Percentiles rank a stretch among this genome's conserved stretches.
Evolutionary conservation across 2,797 vertebrate species (phyloP).

Genomic region (Danio aesculapii): DNA sequence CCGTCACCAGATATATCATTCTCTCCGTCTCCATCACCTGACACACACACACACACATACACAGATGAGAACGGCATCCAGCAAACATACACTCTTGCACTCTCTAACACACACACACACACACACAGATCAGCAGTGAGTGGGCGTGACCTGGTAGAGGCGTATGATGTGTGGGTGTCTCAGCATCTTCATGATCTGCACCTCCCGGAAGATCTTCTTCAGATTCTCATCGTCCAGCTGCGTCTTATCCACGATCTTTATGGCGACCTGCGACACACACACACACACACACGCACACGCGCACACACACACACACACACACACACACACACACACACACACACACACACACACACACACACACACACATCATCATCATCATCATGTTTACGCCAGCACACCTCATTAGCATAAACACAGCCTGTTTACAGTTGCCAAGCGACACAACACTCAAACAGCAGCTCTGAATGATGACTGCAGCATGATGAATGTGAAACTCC

Average conservation of each 20-base stretch:
- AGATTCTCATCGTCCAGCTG: conserved; percentile 98
- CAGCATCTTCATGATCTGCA: conserved; percentile 99
- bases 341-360: too few relatives aligned
- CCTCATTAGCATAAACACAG: background rate
- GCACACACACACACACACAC: too few relatives aligned
- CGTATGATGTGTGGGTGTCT: conserved; percentile 98
- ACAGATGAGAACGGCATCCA: too few relatives aligned
- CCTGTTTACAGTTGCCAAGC: background rate
- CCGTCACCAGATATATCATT: conserved; percentile 98
- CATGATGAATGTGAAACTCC: background rate
- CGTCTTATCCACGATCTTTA: conserved; percentile 98
- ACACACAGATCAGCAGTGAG: conserved; percentile 2
- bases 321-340: too few relatives aligned
- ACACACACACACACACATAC: conserved; percentile 41
- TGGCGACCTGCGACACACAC: conserved; percentile 86
- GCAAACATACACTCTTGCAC: too few relatives aligned
- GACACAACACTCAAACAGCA: background rate
- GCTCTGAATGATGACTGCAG: background rate
- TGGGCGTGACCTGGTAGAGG: conserved; percentile 89
- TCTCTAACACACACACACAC: background rate
- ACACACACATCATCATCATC: too few relatives aligned
- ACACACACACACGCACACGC: too few relatives aligned
- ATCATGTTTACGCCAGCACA: background rate
- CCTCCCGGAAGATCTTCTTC: conserved; percentile 99
- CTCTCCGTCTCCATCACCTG: conserved; percentile 99